Conservation (phyloP, 2,888 invertebrate genomes). For the Mesoligia furuncula region DNA sequence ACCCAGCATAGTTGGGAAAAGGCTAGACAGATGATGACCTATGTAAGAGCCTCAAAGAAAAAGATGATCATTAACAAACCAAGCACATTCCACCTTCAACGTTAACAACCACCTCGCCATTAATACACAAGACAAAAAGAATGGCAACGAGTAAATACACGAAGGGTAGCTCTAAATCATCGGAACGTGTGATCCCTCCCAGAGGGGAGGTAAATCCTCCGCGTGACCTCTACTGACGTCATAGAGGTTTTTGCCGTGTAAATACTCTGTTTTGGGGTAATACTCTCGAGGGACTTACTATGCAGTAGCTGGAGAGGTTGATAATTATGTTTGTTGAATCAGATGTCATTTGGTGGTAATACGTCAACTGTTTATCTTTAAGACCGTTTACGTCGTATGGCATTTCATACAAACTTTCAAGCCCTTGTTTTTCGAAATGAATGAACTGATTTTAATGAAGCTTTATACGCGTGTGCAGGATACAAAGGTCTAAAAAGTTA, state of each 20-base stretch:
- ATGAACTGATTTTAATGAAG: too few relatives aligned
- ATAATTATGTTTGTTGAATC: background rate
- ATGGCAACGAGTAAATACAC: constrained; percentile 40
- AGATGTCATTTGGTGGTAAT: constrained; percentile 1
- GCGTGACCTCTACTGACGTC: constrained; percentile 55
- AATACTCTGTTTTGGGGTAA: constrained; percentile 45
- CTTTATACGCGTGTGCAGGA: too few relatives aligned
- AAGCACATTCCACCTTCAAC: background rate
- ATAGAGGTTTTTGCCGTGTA: constrained; percentile 38
- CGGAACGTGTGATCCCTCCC: constrained; percentile 57
- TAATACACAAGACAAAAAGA: constrained; percentile 29
- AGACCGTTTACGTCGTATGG: too few relatives aligned
- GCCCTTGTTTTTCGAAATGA: too few relatives aligned
- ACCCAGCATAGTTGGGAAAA: too few relatives aligned
- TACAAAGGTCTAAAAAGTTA: too few relatives aligned
- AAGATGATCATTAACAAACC: background rate
- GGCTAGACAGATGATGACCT: too few relatives aligned
- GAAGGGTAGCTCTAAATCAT: constrained; percentile 57
- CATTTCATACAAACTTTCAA: too few relatives aligned
- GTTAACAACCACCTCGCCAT: background rate
- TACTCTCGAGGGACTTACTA: constrained; percentile 18
- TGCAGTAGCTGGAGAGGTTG: background rate
- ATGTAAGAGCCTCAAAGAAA: background rate
- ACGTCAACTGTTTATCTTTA: background rate
- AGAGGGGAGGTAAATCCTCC: constrained; percentile 48